Conservation (phyloP, 2,888 invertebrate genomes). For the Macrophya annulata region DNA sequence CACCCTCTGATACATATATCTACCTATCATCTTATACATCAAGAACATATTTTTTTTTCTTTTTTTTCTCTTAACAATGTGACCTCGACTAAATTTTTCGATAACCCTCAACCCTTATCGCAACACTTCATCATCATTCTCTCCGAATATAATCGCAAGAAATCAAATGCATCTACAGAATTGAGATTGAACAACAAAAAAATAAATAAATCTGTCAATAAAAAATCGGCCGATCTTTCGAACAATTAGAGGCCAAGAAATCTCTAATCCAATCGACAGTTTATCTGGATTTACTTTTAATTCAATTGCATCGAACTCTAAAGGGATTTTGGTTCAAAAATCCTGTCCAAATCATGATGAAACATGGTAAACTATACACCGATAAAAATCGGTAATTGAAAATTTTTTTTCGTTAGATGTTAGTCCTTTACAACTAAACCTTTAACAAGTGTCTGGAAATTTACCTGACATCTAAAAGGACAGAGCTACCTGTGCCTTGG, state of each 20-base stretch:
- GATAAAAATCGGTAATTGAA: not conserved
- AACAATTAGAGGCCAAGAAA: not conserved
- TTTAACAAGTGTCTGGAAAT: constrained; percentile 13
- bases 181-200: not conserved
- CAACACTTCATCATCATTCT: too few relatives aligned
- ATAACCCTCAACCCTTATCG: too few relatives aligned
- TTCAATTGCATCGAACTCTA: not conserved
- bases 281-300: not conserved
- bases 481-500: not conserved
- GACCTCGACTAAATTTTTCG: not conserved
- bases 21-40: not conserved
- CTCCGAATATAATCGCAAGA: too few relatives aligned
- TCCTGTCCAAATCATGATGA: not conserved
- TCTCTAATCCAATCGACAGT: not conserved
- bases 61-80: not conserved
- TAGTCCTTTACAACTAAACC: not conserved
- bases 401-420: not conserved
- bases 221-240: not conserved
- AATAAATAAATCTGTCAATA: too few relatives aligned
- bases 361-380: too few relatives aligned
- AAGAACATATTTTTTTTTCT: not conserved
- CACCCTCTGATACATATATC: not conserved
- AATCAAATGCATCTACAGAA: too few relatives aligned
- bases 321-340: not conserved
- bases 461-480: not conserved